Evolutionary conservation across 2,113 vertebrate genomes (phyloP).

Genomic region (Mugil cephalus): DNA sequence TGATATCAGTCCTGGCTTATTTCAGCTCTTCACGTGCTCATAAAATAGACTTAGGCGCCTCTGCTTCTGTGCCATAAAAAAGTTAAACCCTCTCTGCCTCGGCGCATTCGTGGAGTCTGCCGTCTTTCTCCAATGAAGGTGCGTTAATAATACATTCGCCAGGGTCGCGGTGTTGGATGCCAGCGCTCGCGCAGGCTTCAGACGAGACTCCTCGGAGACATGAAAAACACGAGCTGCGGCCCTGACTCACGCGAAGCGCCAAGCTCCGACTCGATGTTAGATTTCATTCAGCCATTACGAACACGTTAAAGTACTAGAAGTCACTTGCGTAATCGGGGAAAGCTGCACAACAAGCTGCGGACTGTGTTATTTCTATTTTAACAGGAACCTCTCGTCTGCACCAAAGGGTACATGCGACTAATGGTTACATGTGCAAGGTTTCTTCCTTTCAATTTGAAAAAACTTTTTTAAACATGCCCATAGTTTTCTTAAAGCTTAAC

Average conservation of each 20-base stretch:
- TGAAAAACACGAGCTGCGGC: slow-evolving; percentile 23
- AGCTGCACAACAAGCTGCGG: too few relatives aligned
- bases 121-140: slow-evolving; percentile 15
- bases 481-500: too few relatives aligned
- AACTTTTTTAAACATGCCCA: too few relatives aligned
- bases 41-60: slow-evolving; percentile 10
- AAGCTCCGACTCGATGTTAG: slow-evolving; percentile 28
- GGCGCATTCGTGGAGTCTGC: slow-evolving; percentile 22
- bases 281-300: slow-evolving; percentile 24
- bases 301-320: slow-evolving; percentile 32
- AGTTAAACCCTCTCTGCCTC: slow-evolving; percentile 11
- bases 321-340: neutral
- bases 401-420: neutral
- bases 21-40: neutral
- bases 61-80: slow-evolving; percentile 18
- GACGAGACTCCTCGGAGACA: slow-evolving; percentile 40
- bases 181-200: slow-evolving; percentile 23
- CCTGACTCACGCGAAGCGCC: slow-evolving; percentile 2
- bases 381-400: slow-evolving; percentile 1
- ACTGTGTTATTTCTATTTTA: neutral
- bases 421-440: too few relatives aligned
- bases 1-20: too few relatives aligned
- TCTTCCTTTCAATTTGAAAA: too few relatives aligned
- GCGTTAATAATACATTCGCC: slow-evolving; percentile 60
- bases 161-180: slow-evolving; percentile 6